These are phyloP conservation scores for Proctacanthus coquilletti DNA, from an alignment of 1,140 invertebrate genomes.

Conservation along the genomic window DNA sequence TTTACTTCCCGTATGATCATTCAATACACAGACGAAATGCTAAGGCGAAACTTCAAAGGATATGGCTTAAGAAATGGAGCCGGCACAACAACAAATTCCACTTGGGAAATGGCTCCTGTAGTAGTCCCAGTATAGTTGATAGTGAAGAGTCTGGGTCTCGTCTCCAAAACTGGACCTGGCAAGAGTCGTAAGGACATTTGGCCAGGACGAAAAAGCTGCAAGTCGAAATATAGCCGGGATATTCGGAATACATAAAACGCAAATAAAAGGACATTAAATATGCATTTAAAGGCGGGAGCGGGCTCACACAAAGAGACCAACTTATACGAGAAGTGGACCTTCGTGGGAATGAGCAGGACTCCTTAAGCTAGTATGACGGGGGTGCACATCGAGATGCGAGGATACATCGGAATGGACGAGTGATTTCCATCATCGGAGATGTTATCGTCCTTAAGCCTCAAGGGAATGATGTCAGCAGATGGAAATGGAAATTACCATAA, in stretches of 20 bases:
- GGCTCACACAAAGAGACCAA: not conserved
- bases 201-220: not conserved
- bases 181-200: no score
- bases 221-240: not conserved
- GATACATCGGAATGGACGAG: not conserved
- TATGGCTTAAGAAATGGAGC: no score
- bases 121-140: no score
- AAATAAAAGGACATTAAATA: slow-evolving; percentile 1
- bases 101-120: no score
- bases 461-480: not conserved
- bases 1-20: no score
- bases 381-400: not conserved
- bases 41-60: no score
- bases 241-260: not conserved
- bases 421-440: slow-evolving; percentile 1
- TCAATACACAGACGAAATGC: no score
- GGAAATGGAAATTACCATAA: not conserved
- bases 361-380: not conserved
- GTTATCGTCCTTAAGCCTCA: not conserved
- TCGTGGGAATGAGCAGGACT: not conserved
- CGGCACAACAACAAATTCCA: no score
- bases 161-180: no score
- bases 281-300: not conserved
- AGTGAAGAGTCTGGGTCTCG: no score
- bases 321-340: not conserved